Evolutionary conservation across 1,140 invertebrate genomes (phyloP), one percentile per base, ranked within the genome.

Genomic region (Procambarus virginalis): DNA sequence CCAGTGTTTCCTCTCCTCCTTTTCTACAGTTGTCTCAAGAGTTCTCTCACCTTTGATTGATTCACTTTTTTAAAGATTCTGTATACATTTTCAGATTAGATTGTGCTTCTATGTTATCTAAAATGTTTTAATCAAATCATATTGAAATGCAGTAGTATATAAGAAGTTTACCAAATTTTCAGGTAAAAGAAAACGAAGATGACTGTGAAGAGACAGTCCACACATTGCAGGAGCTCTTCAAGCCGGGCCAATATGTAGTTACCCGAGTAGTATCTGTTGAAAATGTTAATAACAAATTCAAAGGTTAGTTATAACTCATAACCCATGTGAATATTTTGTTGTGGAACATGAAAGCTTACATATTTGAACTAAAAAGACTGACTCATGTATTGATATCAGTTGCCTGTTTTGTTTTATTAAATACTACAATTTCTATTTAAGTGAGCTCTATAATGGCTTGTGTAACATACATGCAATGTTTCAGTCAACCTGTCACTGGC

Each of bases 401-500:
- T 6, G 12, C 55, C 12, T 58, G 55, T 58, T 12, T 12, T 12
- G 12, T 0, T 58, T 58, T 58, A 0, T 12, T 58, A 58, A 8
- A 58, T 9, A 8, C 55, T 9, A 58, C 12, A 12, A 58, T 58
- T 58, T 58, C 55, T 6, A 8, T 58, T 58, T 12, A 8, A 58
- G 8, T 58, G 55, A 8, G 8, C 12, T 58, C 55, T 58, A 12
- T 12, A 58, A 34, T 34, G 34, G 1, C 34, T 58, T 58, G 8
- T 58, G 12, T 58, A 58, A 58, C 55, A 8, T 9, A 58, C 55
- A 2, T 73, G 51, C 22, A 6, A 3, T 22, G 64, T 48, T 51
- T 17, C 81, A 89, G 88, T 89, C 4, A 89, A 68, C 14, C 88
- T 89, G 17, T 68, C 81, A 10, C 12, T 89, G 58, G 77, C 70